A percentile compares a stretch with the other conserved stretches of the same genome.
These are phyloP conservation scores for Pangasius krempfi DNA, from an alignment of 2,797 vertebrate genomes.

Conservation along the genomic window DNA sequence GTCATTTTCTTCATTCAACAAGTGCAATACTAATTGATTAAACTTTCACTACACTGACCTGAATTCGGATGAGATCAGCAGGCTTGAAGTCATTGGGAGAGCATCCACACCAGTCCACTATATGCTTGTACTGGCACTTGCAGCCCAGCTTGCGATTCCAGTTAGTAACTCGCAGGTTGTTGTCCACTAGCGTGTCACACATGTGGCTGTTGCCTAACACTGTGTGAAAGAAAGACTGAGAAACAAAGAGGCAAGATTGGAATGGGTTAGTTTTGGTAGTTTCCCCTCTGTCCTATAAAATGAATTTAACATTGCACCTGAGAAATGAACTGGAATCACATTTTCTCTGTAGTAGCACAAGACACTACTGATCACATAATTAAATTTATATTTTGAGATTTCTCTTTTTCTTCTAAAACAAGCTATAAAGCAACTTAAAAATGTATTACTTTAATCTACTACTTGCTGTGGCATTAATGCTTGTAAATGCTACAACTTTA, in stretches of 20 bases:
- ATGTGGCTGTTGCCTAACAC: constrained; percentile 93
- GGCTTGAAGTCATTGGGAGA: constrained; percentile 91
- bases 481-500: neutral
- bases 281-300: neutral
- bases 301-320: no score
- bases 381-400: neutral
- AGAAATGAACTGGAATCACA: neutral
- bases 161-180: constrained; percentile 92
- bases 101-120: constrained; percentile 95
- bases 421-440: neutral
- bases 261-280: neutral
- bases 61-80: constrained; percentile 57
- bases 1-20: neutral
- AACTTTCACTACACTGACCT: constrained; percentile 37
- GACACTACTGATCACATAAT: neutral
- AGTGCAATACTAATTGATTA: neutral
- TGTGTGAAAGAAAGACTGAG: constrained; percentile 97
- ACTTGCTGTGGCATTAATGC: neutral
- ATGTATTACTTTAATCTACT: neutral
- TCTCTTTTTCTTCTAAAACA: neutral
- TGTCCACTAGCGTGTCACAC: constrained; percentile 92
- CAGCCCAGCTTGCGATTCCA: constrained; percentile 94
- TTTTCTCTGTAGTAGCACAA: neutral
- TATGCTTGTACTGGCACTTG: constrained; percentile 94
- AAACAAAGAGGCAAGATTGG: constrained; percentile 57